phyloP scores from a whole-genome alignment of 2,888 invertebrate genomes.

The Clanis bilineata region DNA sequence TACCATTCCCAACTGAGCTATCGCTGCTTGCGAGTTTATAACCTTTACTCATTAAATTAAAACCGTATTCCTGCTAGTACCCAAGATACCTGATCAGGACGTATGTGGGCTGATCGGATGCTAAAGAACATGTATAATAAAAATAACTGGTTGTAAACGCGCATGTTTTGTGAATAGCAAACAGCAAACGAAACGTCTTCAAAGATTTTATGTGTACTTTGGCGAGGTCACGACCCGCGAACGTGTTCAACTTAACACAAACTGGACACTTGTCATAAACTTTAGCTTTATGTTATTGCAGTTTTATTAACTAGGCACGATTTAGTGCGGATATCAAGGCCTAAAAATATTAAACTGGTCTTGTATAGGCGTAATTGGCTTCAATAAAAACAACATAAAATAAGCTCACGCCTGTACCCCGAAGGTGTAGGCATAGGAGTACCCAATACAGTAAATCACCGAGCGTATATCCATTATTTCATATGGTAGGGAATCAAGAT shows the following conservation, averaged over 20 bases:
- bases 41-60: no score
- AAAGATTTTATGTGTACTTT: slow-evolving; percentile 12
- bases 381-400: neutral
- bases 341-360: neutral
- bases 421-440: no score
- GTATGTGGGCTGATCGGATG: neutral
- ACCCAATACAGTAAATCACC: no score
- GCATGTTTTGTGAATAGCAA: neutral
- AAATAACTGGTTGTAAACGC: neutral
- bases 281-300: neutral
- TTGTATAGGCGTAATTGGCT: neutral
- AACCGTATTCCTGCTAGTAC: no score
- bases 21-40: no score
- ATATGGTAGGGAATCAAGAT: no score
- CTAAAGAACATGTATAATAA: neutral
- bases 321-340: neutral
- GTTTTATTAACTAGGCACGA: neutral
- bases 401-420: no score
- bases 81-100: neutral
- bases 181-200: slow-evolving; percentile 13
- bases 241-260: neutral
- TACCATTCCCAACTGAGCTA: no score
- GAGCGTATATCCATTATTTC: no score
- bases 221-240: slow-evolving; percentile 13
- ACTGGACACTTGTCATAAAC: slow-evolving; percentile 1